phyloP scores from a whole-genome alignment of 2,113 vertebrate genomes.

The Passer montanus region DNA sequence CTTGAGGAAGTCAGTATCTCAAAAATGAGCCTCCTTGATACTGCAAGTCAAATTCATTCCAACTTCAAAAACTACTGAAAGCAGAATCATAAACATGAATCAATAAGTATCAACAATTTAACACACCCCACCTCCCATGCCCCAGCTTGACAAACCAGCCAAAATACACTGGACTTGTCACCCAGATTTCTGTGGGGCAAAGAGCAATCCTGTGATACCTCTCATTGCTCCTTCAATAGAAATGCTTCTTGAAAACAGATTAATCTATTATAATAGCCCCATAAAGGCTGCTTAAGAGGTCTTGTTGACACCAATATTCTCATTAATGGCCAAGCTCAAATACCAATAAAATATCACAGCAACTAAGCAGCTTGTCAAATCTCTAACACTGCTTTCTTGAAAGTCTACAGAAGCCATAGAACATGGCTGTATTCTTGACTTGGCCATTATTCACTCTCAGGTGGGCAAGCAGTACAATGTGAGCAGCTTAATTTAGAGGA shows the following conservation, averaged over 20 bases:
- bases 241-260: neutral
- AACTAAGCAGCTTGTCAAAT: neutral
- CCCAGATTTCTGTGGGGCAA: neutral
- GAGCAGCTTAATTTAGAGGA: neutral
- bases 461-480: neutral
- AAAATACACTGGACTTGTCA: neutral
- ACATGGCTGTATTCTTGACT: neutral
- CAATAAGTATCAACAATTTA: neutral
- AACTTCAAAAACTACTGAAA: neutral
- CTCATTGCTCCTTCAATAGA: neutral
- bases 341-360: neutral
- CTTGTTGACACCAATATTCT: neutral
- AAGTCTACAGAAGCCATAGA: neutral
- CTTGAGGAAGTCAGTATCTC: neutral
- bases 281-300: neutral
- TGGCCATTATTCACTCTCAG: neutral
- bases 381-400: neutral
- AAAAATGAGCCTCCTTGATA: neutral
- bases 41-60: neutral
- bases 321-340: neutral
- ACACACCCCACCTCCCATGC: accelerated
- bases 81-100: neutral
- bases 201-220: neutral
- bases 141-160: neutral
- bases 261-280: neutral